Evolutionary conservation across 2,797 vertebrate species (phyloP), one percentile per base, ranked within the genome.

Genomic region (Tokudaia tokunoshimensis): DNA sequence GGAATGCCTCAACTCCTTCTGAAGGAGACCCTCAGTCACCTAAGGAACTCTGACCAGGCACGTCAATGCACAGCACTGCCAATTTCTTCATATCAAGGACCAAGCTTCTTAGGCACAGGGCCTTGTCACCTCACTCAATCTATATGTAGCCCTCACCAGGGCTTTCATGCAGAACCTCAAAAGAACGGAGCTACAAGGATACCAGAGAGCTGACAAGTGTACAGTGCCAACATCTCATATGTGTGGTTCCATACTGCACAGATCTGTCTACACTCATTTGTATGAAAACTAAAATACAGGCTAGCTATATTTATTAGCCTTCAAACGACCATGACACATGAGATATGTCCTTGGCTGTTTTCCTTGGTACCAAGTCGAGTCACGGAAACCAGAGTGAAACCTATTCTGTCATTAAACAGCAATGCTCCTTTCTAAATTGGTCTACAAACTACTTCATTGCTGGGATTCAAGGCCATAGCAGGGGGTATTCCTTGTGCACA

Each of bases 161-260:
- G 6, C 11, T n/a, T 88, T 75, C 10, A 44, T 20, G 2, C 19
- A 50, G 34, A 75, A 9, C 29, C 83, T 59, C 34, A 67, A 72
- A 72, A 37, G 31, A 89, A 70, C 74, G 41, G 13, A 92, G 63
- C 9, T 85, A 34, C n/a, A 19, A 70, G 47, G 76, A 55, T 37
- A 26, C 31, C 74, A 92, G 57, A 79, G 57, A 84, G 14, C 6
- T 29, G 20, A 59, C 34, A 78, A 88, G 34, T 47, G 29, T 82
- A 61, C 70, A 94, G 63, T 94, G 81, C 72, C 37, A 63, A 19
- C 75, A 93, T 10, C 17, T 67, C 67, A 61, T 4, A 57, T 70
- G 13, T 93, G 81, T 67, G 34, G 86, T 79, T 79, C 95, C 70
- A 55, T 59, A 83, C 61, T 96, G 91, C 55, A 91, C 2, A 95